These are phyloP conservation scores for Hippopotamyrus pictus DNA, from an alignment of 2,797 vertebrate genomes.

Conservation along the genomic window DNA sequence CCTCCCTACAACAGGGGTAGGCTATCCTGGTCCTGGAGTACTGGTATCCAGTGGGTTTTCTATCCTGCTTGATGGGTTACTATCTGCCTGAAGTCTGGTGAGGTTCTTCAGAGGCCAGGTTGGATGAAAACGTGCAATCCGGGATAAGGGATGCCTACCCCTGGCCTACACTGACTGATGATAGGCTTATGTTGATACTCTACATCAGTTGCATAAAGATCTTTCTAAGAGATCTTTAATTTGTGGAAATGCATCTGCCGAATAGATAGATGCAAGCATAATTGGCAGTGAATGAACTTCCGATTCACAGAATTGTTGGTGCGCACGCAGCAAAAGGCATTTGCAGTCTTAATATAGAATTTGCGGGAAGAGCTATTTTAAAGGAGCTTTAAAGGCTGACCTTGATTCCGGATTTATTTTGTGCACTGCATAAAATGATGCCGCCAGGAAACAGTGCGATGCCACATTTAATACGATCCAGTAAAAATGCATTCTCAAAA, in stretches of 20 bases:
- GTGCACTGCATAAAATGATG: background rate
- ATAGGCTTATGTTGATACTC: background rate
- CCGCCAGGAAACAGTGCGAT: background rate
- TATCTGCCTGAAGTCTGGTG: background rate
- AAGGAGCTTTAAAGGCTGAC: background rate
- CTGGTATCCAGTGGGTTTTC: background rate
- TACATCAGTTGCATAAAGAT: background rate
- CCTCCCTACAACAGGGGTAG: background rate
- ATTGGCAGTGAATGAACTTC: background rate
- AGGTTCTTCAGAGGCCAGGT: background rate
- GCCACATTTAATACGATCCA: slow-evolving; percentile 1
- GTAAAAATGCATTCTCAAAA: slow-evolving; percentile 2
- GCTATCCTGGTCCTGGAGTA: background rate
- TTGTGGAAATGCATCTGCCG: background rate
- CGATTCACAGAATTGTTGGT: background rate
- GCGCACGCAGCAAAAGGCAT: background rate
- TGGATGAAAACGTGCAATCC: background rate
- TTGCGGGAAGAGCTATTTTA: background rate
- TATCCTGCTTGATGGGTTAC: background rate
- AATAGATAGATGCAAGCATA: background rate
- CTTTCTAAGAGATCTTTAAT: background rate
- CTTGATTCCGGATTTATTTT: slow-evolving; percentile 3
- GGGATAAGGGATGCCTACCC: background rate
- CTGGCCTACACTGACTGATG: background rate
- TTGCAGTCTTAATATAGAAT: background rate